These are phyloP conservation scores for Tetanocera ferruginea DNA, from an alignment of 2,888 invertebrate species.

Conservation along the genomic window DNA sequence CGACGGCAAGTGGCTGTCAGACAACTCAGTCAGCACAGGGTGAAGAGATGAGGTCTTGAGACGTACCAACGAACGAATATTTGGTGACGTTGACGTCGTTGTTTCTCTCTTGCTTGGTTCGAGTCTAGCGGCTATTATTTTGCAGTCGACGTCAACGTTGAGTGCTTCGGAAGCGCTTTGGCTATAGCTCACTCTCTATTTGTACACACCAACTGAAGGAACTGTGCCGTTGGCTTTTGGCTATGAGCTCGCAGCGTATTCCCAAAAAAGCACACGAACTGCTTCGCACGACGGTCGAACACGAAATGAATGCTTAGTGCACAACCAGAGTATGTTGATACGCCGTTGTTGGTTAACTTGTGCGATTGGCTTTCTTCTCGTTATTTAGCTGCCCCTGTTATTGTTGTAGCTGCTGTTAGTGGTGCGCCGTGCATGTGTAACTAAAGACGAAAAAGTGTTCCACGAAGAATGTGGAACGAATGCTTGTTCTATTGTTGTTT, in stretches of 20 bases:
- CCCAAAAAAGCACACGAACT: constrained; percentile 18
- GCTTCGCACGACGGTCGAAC: constrained; percentile 29
- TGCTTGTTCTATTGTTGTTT: not conserved
- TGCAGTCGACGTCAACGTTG: not conserved
- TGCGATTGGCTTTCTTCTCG: constrained; percentile 19
- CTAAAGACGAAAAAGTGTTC: not conserved
- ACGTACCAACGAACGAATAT: not conserved
- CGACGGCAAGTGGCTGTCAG: not conserved
- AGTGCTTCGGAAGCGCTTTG: not conserved
- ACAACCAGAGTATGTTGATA: not conserved
- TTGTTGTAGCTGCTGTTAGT: constrained; percentile 13
- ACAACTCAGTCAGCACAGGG: not conserved
- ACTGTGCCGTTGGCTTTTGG: not conserved
- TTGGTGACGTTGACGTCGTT: constrained; percentile 17
- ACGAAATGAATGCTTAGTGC: constrained; percentile 26
- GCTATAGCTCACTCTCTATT: not conserved
- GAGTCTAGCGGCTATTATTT: not conserved
- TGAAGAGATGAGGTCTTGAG: no score
- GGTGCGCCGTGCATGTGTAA: not conserved
- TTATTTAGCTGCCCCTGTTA: not conserved
- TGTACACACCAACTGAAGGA: constrained; percentile 22
- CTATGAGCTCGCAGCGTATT: not conserved
- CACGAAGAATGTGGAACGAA: constrained; percentile 5
- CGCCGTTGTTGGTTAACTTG: not conserved
- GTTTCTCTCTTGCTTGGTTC: constrained; percentile 19